A percentile compares a stretch with the other conserved stretches of the same genome.
phyloP scores from a whole-genome alignment of 2,888 invertebrate genomes.

The Dryocosmus kuriphilus region DNA sequence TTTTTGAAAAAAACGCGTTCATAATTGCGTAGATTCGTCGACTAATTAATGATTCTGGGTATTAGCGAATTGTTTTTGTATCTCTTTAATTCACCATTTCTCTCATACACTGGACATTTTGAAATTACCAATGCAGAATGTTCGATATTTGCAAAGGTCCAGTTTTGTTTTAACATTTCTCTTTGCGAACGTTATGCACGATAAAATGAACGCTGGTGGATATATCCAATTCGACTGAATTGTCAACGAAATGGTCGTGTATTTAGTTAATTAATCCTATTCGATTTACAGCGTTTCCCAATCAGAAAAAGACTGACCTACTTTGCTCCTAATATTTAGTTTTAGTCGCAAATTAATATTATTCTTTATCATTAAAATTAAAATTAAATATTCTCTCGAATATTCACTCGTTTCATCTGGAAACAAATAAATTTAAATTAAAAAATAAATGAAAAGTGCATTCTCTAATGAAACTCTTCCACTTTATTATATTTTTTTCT shows the following conservation, averaged over 20 bases:
- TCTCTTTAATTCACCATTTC: not conserved
- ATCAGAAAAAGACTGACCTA: not conserved
- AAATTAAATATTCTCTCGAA: not conserved
- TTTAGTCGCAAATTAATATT: not conserved
- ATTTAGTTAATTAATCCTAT: constrained; percentile 42
- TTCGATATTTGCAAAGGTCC: not conserved
- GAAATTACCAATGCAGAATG: not conserved
- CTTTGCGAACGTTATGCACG: not conserved
- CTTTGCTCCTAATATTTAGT: not conserved
- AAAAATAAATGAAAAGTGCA: not conserved
- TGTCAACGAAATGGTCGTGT: not conserved
- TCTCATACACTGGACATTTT: not conserved
- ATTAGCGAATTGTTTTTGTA: not conserved
- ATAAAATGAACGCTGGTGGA: not conserved
- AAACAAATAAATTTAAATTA: not conserved
- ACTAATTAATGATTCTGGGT: not conserved
- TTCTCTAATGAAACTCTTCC: not conserved
- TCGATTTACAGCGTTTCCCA: not conserved
- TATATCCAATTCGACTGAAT: not conserved
- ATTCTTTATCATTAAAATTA: constrained; percentile 33
- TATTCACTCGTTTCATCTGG: not conserved
- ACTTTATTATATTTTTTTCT: not conserved
- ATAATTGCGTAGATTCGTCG: not conserved
- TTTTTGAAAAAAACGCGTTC: too few species aligned
- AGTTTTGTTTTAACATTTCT: constrained; percentile 1